Evolutionary conservation across 2,797 vertebrate genomes (phyloP), one percentile per base, ranked within the genome.

Genomic region (Chanos chanos): DNA sequence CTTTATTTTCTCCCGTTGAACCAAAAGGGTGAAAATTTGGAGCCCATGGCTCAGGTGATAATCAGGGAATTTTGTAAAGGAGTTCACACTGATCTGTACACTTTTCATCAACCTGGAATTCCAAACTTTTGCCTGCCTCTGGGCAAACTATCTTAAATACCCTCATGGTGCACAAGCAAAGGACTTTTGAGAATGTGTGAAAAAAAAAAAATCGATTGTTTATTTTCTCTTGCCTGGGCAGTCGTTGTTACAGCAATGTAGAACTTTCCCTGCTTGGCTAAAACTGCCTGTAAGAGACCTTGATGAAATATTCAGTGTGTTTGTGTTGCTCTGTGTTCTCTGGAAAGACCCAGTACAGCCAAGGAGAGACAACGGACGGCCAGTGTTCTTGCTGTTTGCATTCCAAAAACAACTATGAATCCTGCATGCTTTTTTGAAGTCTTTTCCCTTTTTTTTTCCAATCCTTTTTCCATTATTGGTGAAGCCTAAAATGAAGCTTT

Each of bases 401-500:
- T 52, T 24, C 27, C 43, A 21, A 63, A 58, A 59, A 43, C 40
- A 50, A 47, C 51, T 24, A 34, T 34, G 13, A 49, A 57, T 57
- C 58, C 13, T 34, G n/a, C 10, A 22, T 16, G 33, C 21, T 25
- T 30, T 7, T 43, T 9, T n/a, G 4, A 41, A 13, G 39, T 62
- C 21, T 15, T 24, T 44, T 37, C 8, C 40, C 19, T 5, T 25
- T 33, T 60, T 41, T 53, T 69, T 39, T 52, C 3, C 50, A 57
- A 43, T 71, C 48, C 27, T 1, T 65, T 64, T 67, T 71, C 65
- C 47, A 61, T 68, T 50, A 58, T 63, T 70, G 66, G 45, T 9
- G 55, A 39, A 52, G 64, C 64, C 54, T 63, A 73, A 72, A 79
- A 77, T 58, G 61, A 80, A 74, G 72, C 76, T 73, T 72, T 79